phyloP scores from a whole-genome alignment of 1,140 invertebrate species.

The Drosophila elegans region DNA sequence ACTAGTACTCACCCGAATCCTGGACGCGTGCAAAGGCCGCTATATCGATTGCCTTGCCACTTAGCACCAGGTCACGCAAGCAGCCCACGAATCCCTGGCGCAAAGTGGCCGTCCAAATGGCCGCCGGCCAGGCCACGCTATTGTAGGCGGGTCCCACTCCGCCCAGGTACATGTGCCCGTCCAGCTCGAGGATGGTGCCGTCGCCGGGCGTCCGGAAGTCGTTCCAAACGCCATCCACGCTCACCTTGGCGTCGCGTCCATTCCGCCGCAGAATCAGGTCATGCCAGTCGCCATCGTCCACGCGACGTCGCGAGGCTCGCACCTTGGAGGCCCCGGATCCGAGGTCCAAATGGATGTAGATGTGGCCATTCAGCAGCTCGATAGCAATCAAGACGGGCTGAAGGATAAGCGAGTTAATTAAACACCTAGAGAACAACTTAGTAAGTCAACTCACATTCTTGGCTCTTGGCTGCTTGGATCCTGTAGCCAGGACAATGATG shows the following conservation, averaged over 20 bases:
- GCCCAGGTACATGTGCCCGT: conserved; percentile 95
- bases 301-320: conserved; percentile 91
- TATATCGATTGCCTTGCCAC: conserved; percentile 96
- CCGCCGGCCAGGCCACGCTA: conserved; percentile 91
- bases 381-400: conserved; percentile 96
- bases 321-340: conserved; percentile 96
- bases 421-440: background rate
- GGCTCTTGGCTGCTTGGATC: conserved; percentile 90
- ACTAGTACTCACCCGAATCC: conserved; percentile 90
- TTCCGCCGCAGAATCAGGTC: conserved; percentile 92
- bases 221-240: conserved; percentile 94
- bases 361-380: conserved; percentile 96
- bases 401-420: conserved; percentile 8
- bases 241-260: conserved; percentile 93
- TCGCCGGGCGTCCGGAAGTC: conserved; percentile 95
- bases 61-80: conserved; percentile 95
- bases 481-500: conserved; percentile 96
- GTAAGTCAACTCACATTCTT: conserved; percentile 67
- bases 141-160: conserved; percentile 92
- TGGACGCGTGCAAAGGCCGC: conserved; percentile 95
- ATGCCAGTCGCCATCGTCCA: conserved; percentile 97
- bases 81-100: conserved; percentile 97
- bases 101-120: conserved; percentile 95
- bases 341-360: conserved; percentile 95
- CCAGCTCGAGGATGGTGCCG: conserved; percentile 93